Conservation (phyloP, 2,888 invertebrate species). For the Lamproptera curius region DNA sequence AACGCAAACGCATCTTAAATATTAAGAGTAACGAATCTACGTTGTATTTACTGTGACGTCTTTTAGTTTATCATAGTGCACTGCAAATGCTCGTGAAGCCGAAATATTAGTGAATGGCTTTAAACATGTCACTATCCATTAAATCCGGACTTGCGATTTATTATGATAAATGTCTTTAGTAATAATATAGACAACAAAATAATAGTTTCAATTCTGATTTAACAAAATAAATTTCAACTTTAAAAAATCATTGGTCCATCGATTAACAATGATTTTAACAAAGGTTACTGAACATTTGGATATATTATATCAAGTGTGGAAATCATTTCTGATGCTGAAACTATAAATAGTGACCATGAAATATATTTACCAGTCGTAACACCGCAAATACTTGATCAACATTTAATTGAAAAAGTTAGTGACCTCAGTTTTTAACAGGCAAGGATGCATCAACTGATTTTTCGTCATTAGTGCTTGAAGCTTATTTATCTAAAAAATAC, state of each 20-base stretch:
- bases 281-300: conserved; percentile 1
- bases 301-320: conserved; percentile 1
- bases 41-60: conserved; percentile 62
- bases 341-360: not conserved
- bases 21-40: not conserved
- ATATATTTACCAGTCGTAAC: not conserved
- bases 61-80: conserved; percentile 72
- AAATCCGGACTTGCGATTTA: conserved; percentile 53
- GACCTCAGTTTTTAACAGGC: not conserved
- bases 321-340: conserved; percentile 1
- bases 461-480: not conserved
- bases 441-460: not conserved
- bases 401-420: not conserved
- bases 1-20: not conserved
- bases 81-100: conserved; percentile 70
- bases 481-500: not conserved
- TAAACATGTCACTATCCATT: not conserved
- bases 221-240: not conserved
- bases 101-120: conserved; percentile 31
- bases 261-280: not conserved
- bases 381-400: not conserved
- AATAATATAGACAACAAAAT: not conserved
- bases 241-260: not conserved
- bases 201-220: not conserved
- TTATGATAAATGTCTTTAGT: conserved; percentile 47